These are phyloP conservation scores for Perizoma affinitatum DNA, from an alignment of 2,888 invertebrate genomes.

Conservation along the genomic window DNA sequence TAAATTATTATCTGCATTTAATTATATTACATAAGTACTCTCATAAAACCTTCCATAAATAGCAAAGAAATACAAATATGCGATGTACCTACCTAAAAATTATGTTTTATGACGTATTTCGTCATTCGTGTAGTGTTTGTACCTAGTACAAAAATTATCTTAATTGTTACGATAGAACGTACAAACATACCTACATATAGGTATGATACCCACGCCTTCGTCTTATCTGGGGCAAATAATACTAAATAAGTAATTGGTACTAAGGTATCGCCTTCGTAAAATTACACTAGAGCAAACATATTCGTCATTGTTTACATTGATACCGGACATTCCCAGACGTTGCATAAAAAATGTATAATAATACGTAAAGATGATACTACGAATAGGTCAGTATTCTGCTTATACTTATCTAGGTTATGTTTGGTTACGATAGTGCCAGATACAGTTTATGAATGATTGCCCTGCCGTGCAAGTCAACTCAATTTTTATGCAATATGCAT, in stretches of 20 bases:
- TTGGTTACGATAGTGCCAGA: slow-evolving; percentile 20
- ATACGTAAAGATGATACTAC: slow-evolving; percentile 23
- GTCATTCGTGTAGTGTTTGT: slow-evolving; percentile 24
- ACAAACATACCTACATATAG: slow-evolving; percentile 33
- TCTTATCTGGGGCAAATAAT: slow-evolving; percentile 38
- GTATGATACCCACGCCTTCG: slow-evolving; percentile 40
- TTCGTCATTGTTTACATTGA: slow-evolving; percentile 40
- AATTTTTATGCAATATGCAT: neutral
- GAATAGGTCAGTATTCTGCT: slow-evolving; percentile 20
- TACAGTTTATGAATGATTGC: slow-evolving; percentile 27
- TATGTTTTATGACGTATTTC: slow-evolving; percentile 1
- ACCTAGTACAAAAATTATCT: slow-evolving; percentile 37
- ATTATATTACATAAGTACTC: too few relatives aligned
- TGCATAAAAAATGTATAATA: slow-evolving; percentile 16
- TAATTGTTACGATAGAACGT: slow-evolving; percentile 37
- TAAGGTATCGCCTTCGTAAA: slow-evolving; percentile 19
- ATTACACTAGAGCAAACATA: slow-evolving; percentile 22
- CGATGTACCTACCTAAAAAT: neutral
- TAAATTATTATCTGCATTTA: too few relatives aligned
- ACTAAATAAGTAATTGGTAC: too few relatives aligned
- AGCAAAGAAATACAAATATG: too few relatives aligned
- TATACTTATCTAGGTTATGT: slow-evolving; percentile 12
- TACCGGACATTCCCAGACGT: slow-evolving; percentile 28
- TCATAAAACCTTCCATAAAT: too few relatives aligned
- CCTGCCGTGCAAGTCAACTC: slow-evolving; percentile 11